Evolutionary conservation across 2,113 vertebrate species (phyloP).

Genomic region (Oxyruncus cristatus): DNA sequence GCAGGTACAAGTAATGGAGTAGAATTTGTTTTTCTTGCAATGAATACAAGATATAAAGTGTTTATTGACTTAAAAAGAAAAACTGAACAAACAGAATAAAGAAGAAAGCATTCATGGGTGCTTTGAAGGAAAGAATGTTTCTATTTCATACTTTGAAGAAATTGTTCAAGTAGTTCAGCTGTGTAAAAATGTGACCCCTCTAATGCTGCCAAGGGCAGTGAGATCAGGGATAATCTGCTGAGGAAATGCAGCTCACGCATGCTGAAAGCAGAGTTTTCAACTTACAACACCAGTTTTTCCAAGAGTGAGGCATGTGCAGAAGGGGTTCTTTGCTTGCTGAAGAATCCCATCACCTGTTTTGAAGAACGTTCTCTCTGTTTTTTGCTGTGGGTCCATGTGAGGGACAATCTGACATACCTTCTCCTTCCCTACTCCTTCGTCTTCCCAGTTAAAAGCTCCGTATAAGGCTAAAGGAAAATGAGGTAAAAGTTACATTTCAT

Average conservation of each 20-base stretch:
- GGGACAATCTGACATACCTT: not conserved
- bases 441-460: not conserved
- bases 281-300: not conserved
- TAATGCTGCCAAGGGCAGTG: conserved; percentile 61
- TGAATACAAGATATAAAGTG: conserved; percentile 32
- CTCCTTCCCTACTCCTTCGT: not conserved
- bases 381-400: not conserved
- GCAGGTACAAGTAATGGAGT: not conserved
- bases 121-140: conserved; percentile 62
- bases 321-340: not conserved
- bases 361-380: not conserved
- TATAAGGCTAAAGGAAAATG: not conserved
- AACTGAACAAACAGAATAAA: conserved; percentile 52
- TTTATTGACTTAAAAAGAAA: conserved; percentile 56
- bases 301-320: not conserved
- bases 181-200: conserved; percentile 61
- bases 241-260: conserved; percentile 59
- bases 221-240: conserved; percentile 57
- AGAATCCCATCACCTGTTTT: not conserved
- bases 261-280: conserved; percentile 20
- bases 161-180: conserved; percentile 51
- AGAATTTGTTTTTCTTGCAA: conserved; percentile 10
- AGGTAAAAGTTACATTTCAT: not conserved
- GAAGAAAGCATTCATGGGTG: conserved; percentile 42
- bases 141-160: conserved; percentile 62